Evolutionary conservation across 2,797 vertebrate genomes (phyloP).

Genomic region (Dicrostonyx torquatus): DNA sequence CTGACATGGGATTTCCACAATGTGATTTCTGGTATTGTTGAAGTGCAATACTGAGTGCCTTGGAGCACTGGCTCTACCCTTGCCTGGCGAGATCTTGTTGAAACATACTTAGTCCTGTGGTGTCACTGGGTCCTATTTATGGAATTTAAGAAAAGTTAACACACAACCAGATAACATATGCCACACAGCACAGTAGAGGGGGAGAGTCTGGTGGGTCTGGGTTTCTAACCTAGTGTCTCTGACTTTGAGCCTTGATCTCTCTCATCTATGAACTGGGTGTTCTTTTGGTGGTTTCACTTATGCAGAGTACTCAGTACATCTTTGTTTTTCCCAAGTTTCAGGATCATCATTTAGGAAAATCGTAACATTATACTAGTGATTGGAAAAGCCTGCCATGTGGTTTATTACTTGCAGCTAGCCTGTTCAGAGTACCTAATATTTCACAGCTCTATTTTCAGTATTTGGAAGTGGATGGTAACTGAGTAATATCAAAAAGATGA

Average conservation of each 20-base stretch:
- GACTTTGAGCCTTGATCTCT: neutral
- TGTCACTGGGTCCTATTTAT: neutral
- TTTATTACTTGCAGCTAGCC: neutral
- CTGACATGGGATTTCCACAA: neutral
- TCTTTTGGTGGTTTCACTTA: neutral
- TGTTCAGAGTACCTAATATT: neutral
- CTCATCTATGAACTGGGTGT: neutral
- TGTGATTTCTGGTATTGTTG: neutral
- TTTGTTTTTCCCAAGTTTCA: neutral
- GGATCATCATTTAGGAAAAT: neutral
- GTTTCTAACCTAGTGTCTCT: neutral
- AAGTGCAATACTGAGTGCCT: neutral
- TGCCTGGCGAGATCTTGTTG: neutral
- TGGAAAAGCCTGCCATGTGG: neutral
- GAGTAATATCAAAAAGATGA: neutral
- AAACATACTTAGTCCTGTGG: neutral
- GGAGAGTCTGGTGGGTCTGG: neutral
- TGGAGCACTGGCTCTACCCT: rapidly evolving
- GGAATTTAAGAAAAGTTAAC: neutral
- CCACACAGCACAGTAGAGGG: neutral
- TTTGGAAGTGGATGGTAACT: neutral
- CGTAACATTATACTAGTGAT: neutral
- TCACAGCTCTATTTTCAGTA: neutral
- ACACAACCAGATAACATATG: neutral
- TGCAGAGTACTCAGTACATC: slow-evolving; percentile 7